Evolutionary conservation across 2,113 vertebrate genomes (phyloP).

Genomic region (Nestor notabilis): DNA sequence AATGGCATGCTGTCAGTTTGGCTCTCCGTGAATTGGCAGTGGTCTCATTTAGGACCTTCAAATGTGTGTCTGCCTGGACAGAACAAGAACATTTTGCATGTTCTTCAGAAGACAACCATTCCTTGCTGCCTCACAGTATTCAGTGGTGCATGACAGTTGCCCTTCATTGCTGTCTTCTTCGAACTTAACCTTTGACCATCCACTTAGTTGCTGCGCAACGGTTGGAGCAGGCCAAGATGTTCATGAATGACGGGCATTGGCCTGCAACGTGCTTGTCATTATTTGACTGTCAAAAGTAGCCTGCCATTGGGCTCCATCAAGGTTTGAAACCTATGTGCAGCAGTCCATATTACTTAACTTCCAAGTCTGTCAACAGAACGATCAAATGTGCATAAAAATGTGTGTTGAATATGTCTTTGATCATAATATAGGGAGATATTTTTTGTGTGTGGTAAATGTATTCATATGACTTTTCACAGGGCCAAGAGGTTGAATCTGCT

Average conservation of each 20-base stretch:
- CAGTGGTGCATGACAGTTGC: conserved; percentile 97
- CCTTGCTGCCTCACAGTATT: conserved; percentile 77
- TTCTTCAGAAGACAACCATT: conserved; percentile 88
- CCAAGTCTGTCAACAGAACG: conserved; percentile 86
- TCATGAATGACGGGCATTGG: conserved; percentile 87
- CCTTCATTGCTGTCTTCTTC: conserved; percentile 94
- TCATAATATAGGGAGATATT: conserved; percentile 83
- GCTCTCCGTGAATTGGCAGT: conserved; percentile 83
- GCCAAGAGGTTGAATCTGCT: conserved; percentile 86
- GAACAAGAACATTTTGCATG: conserved; percentile 88
- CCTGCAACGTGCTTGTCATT: conserved; percentile 89
- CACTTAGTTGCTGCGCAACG: conserved; percentile 76
- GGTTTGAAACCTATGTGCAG: conserved; percentile 85
- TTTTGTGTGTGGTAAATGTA: conserved; percentile 71
- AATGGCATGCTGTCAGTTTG: conserved; percentile 92
- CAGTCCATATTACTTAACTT: conserved; percentile 88
- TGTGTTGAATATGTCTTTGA: conserved; percentile 60
- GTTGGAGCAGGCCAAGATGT: conserved; percentile 75
- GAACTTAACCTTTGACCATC: conserved; percentile 93
- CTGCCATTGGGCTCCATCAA: conserved; percentile 80
- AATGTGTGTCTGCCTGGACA: conserved; percentile 81
- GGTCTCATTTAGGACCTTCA: conserved; percentile 87
- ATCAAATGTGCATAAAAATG: conserved; percentile 86
- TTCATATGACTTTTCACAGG: conserved; percentile 82
- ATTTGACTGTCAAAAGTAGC: conserved; percentile 87